A percentile compares a stretch with the other conserved stretches of the same genome.
phyloP scores from a whole-genome alignment of 1,140 invertebrate genomes.

The Trachymyrmex septentrionalis region DNA sequence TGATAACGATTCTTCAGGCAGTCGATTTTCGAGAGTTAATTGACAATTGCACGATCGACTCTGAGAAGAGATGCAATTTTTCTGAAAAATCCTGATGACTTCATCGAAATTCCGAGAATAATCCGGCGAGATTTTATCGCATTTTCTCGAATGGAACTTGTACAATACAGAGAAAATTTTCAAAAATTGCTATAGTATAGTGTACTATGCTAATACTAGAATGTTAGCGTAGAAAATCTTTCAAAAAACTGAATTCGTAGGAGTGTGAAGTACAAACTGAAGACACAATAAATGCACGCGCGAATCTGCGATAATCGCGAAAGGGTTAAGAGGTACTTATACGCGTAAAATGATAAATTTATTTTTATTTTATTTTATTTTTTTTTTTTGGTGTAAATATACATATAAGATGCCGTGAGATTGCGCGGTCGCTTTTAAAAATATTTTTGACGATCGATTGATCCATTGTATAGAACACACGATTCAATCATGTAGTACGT shows the following conservation, averaged over 20 bases:
- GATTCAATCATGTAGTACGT: conserved; percentile 43
- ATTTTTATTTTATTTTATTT: conserved; percentile 40
- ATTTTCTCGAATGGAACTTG: conserved; percentile 35
- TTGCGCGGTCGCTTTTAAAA: conserved; percentile 46
- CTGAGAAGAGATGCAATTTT: neutral
- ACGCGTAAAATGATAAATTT: conserved; percentile 26
- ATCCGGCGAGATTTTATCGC: neutral
- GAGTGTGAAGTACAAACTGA: conserved; percentile 52
- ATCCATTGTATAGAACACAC: conserved; percentile 39
- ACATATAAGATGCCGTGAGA: conserved; percentile 23
- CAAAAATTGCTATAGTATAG: conserved; percentile 2
- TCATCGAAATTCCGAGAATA: conserved; percentile 9
- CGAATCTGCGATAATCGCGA: neutral
- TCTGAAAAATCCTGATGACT: neutral
- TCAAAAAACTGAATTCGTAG: conserved; percentile 44
- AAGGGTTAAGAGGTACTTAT: conserved; percentile 30
- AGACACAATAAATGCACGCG: conserved; percentile 47
- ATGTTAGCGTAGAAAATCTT: conserved; percentile 29
- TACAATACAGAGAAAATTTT: conserved; percentile 8
- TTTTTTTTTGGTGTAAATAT: conserved; percentile 54
- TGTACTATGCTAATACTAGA: conserved; percentile 13
- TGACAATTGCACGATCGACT: conserved; percentile 1
- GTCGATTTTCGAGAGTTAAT: conserved; percentile 25
- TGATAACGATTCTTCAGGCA: neutral
- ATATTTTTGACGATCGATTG: conserved; percentile 57